phyloP scores from a whole-genome alignment of 2,888 invertebrate genomes.

The Agrochola circellaris region DNA sequence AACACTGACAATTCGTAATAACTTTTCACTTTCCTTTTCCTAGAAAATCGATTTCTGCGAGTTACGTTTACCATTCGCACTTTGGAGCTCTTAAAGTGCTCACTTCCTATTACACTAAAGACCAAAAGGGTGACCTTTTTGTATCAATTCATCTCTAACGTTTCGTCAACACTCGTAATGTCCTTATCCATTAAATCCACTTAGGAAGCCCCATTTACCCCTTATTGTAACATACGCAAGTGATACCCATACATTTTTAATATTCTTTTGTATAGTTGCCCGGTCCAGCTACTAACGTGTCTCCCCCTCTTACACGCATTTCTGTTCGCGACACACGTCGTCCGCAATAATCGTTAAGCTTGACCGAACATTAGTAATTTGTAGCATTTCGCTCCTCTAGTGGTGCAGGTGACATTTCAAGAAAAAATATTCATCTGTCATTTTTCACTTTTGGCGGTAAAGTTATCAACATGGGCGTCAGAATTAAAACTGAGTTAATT shows the following conservation, averaged over 20 bases:
- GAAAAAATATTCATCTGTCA: constrained; percentile 13
- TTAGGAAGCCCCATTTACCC: constrained; percentile 50
- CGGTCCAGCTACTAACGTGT: constrained; percentile 39
- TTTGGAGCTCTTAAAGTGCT: neutral
- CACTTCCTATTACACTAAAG: neutral
- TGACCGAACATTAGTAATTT: constrained; percentile 72
- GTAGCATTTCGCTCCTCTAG: constrained; percentile 52
- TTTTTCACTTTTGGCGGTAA: constrained; percentile 27
- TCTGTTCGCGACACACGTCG: constrained; percentile 81
- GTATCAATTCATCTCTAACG: neutral
- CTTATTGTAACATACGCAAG: constrained; percentile 42
- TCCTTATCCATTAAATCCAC: constrained; percentile 40
- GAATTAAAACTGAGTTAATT: neutral
- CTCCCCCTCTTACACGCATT: constrained; percentile 66
- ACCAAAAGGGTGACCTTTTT: neutral
- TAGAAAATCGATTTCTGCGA: neutral
- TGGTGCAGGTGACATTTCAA: constrained; percentile 50
- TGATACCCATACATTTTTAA: constrained; percentile 67
- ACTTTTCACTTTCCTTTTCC: neutral
- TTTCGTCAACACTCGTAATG: constrained; percentile 23
- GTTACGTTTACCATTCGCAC: neutral
- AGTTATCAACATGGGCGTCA: constrained; percentile 17
- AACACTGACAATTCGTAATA: neutral
- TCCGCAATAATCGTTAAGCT: constrained; percentile 71
- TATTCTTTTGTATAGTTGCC: constrained; percentile 53